Percentiles rank a stretch among this genome's conserved stretches.
phyloP scores from a whole-genome alignment of 2,113 vertebrate genomes.

The Agapornis roseicollis region DNA sequence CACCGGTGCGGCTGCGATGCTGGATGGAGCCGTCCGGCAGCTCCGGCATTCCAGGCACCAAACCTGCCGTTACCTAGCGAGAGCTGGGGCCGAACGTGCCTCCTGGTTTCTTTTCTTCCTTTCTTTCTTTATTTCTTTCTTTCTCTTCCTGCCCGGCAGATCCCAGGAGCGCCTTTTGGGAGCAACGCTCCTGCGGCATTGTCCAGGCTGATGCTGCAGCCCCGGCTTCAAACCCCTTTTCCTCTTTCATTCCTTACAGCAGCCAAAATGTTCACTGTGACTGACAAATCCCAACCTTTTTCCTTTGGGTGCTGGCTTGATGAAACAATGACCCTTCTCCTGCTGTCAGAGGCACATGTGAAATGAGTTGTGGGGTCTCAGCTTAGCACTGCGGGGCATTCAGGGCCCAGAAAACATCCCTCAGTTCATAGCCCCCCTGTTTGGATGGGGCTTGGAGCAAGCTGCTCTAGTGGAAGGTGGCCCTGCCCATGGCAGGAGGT shows the following conservation, averaged over 20 bases:
- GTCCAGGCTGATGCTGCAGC: conserved; percentile 65
- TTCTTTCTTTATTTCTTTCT: conserved; percentile 48
- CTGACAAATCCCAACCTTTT: background rate
- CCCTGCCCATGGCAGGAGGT: background rate
- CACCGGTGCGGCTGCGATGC: background rate
- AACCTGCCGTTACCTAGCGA: conserved; percentile 84
- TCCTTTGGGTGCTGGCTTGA: background rate
- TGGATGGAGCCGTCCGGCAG: conserved; percentile 61
- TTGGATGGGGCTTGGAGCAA: background rate
- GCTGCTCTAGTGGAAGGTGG: background rate
- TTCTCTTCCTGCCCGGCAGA: background rate
- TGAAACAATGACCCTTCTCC: background rate
- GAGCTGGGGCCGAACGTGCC: background rate
- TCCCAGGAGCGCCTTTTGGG: conserved; percentile 62
- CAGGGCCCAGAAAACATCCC: background rate
- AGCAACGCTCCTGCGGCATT: conserved; percentile 70
- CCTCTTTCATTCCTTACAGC: conserved; percentile 27
- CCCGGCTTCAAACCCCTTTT: conserved; percentile 80
- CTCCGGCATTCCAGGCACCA: conserved; percentile 82
- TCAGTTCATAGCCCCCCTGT: background rate
- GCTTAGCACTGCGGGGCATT: background rate
- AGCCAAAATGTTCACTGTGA: background rate
- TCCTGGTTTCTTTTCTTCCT: conserved; percentile 35
- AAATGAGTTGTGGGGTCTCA: conserved; percentile 49
- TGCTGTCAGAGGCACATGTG: background rate